A percentile compares a stretch with the other conserved stretches of the same genome.
phyloP scores from a whole-genome alignment of 2,113 vertebrate genomes.

The Leucosticte australis region DNA sequence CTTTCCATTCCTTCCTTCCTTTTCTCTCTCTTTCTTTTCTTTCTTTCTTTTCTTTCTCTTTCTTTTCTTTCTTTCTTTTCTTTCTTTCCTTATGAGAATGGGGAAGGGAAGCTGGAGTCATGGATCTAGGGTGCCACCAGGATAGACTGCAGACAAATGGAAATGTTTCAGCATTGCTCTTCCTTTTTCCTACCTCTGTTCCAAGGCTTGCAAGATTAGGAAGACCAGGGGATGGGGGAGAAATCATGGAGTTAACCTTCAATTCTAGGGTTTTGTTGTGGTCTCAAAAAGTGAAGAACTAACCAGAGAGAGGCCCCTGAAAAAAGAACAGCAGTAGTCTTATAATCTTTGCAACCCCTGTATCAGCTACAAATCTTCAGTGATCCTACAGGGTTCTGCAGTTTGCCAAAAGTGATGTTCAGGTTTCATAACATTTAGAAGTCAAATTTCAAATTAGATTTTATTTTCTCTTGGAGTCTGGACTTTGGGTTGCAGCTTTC shows the following conservation, averaged over 20 bases:
- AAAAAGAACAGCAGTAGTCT: neutral
- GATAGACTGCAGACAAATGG: neutral
- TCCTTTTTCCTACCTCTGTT: neutral
- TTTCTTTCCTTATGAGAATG: neutral
- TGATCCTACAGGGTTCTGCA: neutral
- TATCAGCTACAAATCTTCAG: neutral
- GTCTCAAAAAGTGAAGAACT: neutral
- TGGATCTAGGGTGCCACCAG: neutral
- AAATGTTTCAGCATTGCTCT: neutral
- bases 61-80: no score
- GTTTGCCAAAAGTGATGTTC: neutral
- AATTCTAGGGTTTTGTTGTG: neutral
- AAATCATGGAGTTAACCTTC: neutral
- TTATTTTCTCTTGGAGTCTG: neutral
- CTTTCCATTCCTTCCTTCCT: no score
- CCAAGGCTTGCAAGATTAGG: neutral
- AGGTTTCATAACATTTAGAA: neutral
- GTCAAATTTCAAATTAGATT: neutral
- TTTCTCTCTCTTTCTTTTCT: no score
- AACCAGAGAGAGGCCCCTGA: neutral
- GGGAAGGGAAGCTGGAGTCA: neutral
- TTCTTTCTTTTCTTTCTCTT: no score
- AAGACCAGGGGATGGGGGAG: neutral
- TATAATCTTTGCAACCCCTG: fast-evolving
- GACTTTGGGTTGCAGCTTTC: neutral